Evolutionary conservation across 2,888 invertebrate genomes (phyloP), one percentile per base, ranked within the genome.

Genomic region (Nasonovia ribisnigri): DNA sequence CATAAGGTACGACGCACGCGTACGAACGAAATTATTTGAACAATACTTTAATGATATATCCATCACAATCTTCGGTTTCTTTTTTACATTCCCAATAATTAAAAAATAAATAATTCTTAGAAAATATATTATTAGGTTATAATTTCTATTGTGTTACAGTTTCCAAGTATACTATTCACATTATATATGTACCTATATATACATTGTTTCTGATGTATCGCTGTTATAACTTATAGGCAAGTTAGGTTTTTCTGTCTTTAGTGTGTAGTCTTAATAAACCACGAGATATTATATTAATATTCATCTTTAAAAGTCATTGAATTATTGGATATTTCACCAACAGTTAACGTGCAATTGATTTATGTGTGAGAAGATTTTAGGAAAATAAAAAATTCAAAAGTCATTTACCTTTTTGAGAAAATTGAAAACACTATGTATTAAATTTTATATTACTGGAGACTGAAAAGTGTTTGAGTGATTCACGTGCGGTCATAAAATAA

Each of bases 401-500:
- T 77, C 6, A 77, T 36, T 77, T 77, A 77, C 77, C 20, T 36
- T 42, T 77, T 77, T 36, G 77, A 77, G 36, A 36, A 67, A 77
- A 36, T 77, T 77, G 36, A 77, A 77, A 36, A 20, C 77, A 77
- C 77, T 36, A 77, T 36, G 77, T 77, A 77, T 77, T 77, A 36
- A 77, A 77, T 36, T 77, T 20, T 77, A 77, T 77, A 77, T 20
- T 77, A 77, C 77, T 77, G 36, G 36, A 77, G 36, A 77, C 77
- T 36, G 20, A 77, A 77, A 24, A 77, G 77, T 77, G 77, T 77
- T 36, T 77, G 77, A 43, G 43, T 43, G 84, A 43, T 84, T 84
- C 42, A 51, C 60, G 90, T n/a, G 46, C 46, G 29, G 46, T 26
- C 67, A 90, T 90, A 67, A 90, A 67, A 90, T 42, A 89, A 13